A percentile compares a stretch with the other conserved stretches of the same genome.
Evolutionary conservation across 2,888 invertebrate species (phyloP).

Genomic region (Adelphocoris suturalis): DNA sequence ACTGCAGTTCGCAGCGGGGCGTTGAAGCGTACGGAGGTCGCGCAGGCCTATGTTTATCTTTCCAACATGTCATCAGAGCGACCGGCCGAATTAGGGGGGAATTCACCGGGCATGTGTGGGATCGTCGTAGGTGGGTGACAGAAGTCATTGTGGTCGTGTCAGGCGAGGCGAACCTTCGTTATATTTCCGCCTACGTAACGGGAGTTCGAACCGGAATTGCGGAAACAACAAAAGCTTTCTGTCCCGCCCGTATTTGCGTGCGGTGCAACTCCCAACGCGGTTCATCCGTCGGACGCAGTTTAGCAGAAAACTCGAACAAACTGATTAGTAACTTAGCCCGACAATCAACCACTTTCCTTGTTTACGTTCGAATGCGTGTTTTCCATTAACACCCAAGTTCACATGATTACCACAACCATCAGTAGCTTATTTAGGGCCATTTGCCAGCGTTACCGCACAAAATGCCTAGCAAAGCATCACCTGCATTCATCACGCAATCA

Average conservation of each 20-base stretch:
- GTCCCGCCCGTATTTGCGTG: not conserved
- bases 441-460: no score
- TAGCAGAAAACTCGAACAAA: not conserved
- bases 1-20: not conserved
- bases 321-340: not conserved
- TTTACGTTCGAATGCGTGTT: no score
- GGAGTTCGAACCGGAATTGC: not conserved
- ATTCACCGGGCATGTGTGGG: not conserved
- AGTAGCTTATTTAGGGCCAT: no score
- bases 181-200: not conserved
- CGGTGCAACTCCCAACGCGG: not conserved
- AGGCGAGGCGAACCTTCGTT: not conserved
- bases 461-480: no score
- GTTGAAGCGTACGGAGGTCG: not conserved
- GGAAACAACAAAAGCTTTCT: not conserved
- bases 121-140: not conserved
- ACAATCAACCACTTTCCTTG: not conserved
- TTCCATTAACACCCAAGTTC: no score
- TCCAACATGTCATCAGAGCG: not conserved
- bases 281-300: not conserved
- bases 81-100: not conserved
- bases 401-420: no score
- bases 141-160: conserved; percentile 6
- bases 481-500: no score
- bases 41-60: not conserved